phyloP scores from a whole-genome alignment of 2,888 invertebrate genomes.

The Tanypteryx hageni region DNA sequence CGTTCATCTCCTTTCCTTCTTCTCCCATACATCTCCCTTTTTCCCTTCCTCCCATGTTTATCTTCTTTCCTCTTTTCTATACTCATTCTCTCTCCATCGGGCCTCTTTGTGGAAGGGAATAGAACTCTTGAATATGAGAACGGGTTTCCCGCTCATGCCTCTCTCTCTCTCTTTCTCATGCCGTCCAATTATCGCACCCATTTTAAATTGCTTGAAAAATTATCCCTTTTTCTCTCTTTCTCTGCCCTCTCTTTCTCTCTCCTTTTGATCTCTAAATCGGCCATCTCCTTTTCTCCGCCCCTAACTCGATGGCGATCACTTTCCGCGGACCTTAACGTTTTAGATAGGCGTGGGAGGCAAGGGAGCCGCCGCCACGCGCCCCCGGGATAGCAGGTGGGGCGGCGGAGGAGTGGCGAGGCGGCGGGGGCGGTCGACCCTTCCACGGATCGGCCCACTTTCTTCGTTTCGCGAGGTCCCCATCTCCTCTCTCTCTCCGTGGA shows the following conservation, averaged over 20 bases:
- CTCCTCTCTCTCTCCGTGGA: too few relatives aligned
- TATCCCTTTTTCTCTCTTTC: too few relatives aligned
- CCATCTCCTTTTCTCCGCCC: background rate
- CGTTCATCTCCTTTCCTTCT: too few relatives aligned
- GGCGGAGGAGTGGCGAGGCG: background rate
- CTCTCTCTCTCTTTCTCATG: too few relatives aligned
- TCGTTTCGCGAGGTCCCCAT: too few relatives aligned
- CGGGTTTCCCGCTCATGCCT: background rate
- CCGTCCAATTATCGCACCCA: background rate
- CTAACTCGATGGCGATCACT: background rate
- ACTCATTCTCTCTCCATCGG: background rate
- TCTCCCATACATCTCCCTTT: too few relatives aligned
- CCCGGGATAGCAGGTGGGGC: background rate
- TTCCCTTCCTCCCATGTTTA: background rate
- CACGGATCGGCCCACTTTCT: background rate
- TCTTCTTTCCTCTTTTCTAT: background rate
- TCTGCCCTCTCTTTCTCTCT: background rate
- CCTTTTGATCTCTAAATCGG: slow-evolving; percentile 7
- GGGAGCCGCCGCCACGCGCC: background rate
- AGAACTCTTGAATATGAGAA: background rate
- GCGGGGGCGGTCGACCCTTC: slow-evolving; percentile 1
- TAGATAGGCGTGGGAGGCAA: background rate
- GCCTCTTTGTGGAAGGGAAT: background rate
- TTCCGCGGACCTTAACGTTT: background rate
- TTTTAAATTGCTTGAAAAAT: background rate